Conservation (phyloP, 2,888 invertebrate genomes). For the Operophtera brumata region DNA sequence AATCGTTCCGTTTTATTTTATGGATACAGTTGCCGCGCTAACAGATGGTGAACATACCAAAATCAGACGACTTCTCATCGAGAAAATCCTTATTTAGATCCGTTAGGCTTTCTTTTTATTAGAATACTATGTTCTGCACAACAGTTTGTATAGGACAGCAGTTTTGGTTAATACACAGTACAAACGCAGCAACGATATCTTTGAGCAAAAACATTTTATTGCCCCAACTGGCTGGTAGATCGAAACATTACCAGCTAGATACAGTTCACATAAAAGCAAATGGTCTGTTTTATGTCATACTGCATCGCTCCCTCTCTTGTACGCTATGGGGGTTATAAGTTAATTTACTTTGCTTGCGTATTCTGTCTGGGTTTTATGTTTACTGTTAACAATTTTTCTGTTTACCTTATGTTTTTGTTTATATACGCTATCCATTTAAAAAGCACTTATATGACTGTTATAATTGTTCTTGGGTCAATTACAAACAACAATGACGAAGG, state of each 20-base stretch:
- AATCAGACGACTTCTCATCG: constrained; percentile 1
- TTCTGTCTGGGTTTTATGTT: constrained; percentile 1
- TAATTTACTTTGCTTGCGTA: constrained; percentile 2
- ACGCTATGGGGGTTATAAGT: constrained; percentile 2
- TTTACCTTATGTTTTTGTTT: neutral
- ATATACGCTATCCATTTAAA: neutral
- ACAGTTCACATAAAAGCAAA: constrained; percentile 47
- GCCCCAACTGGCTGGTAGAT: constrained; percentile 12
- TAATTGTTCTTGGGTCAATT: constrained; percentile 4
- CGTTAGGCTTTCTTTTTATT: constrained; percentile 30
- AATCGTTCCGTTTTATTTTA: constrained; percentile 37
- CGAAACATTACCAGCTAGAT: constrained; percentile 9
- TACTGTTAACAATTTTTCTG: neutral
- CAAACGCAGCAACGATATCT: constrained; percentile 3
- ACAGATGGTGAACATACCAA: constrained; percentile 32
- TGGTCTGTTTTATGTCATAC: constrained; percentile 54
- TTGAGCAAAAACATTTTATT: constrained; percentile 19
- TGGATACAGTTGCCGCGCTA: constrained; percentile 31
- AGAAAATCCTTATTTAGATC: too few species aligned
- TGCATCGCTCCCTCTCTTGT: constrained; percentile 46
- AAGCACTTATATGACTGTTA: neutral
- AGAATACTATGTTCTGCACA: constrained; percentile 18
- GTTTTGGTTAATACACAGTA: constrained; percentile 9
- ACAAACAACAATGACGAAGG: constrained; percentile 21
- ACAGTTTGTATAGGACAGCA: constrained; percentile 10